These are phyloP conservation scores for Bombus difficillimus DNA, from an alignment of 1,140 invertebrate genomes.

Conservation along the genomic window DNA sequence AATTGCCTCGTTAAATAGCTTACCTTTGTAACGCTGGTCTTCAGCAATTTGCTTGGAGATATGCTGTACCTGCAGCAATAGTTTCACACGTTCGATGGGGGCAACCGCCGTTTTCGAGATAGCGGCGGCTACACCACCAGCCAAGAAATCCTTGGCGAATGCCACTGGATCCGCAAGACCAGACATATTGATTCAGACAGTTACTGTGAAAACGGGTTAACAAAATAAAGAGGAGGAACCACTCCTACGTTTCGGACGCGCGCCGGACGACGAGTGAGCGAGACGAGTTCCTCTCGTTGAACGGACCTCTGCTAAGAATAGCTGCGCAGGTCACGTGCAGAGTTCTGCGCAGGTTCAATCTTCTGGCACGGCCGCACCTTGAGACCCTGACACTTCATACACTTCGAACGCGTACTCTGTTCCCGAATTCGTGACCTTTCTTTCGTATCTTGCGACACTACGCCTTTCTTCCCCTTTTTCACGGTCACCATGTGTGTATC, in stretches of 20 bases:
- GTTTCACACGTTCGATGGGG: conserved; percentile 95
- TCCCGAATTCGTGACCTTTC: conserved; percentile 64
- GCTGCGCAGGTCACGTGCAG: conserved; percentile 79
- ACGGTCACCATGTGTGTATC: conserved; percentile 5
- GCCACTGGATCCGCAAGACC: conserved; percentile 85
- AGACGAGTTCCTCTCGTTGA: conserved; percentile 72
- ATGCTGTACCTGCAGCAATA: conserved; percentile 94
- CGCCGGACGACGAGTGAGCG: conserved; percentile 83
- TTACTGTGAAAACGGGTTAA: conserved; percentile 70
- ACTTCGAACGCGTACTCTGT: conserved; percentile 34
- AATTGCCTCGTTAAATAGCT: conserved; percentile 62
- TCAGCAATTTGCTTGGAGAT: conserved; percentile 92
- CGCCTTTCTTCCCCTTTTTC: conserved; percentile 35
- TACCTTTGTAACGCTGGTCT: conserved; percentile 92
- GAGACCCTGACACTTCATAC: conserved; percentile 61
- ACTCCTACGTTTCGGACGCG: conserved; percentile 78
- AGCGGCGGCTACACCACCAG: conserved; percentile 93
- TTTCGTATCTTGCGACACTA: conserved; percentile 5
- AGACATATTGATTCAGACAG: conserved; percentile 74
- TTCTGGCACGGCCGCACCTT: conserved; percentile 44
- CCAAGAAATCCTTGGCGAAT: conserved; percentile 92
- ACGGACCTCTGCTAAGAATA: conserved; percentile 80
- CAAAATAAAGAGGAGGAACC: conserved; percentile 75
- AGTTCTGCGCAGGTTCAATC: conserved; percentile 71
- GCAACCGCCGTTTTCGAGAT: conserved; percentile 94